Percentiles rank a stretch among this genome's conserved stretches.
Evolutionary conservation across 2,888 invertebrate species (phyloP).

Genomic region (Tetragonula carbonaria): DNA sequence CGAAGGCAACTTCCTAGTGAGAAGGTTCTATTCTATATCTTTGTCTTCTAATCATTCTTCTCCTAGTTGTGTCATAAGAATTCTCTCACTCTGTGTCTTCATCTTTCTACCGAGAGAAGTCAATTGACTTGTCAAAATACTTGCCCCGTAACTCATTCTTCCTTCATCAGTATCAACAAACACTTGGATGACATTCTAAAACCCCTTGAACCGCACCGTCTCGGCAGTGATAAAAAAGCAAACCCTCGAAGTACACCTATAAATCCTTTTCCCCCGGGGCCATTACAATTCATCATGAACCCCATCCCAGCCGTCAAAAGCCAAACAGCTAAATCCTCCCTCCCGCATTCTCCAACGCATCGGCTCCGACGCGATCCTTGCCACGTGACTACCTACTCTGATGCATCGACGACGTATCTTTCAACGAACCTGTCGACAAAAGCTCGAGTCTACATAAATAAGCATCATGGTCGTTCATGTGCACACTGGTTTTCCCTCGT

Average conservation of each 20-base stretch:
- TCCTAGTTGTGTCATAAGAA: no score
- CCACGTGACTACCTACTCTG: slow-evolving; percentile 36
- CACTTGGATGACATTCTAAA: neutral
- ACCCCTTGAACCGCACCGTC: neutral
- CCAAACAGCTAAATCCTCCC: slow-evolving; percentile 36
- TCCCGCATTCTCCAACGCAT: slow-evolving; percentile 4
- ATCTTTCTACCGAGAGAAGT: neutral
- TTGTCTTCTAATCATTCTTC: no score
- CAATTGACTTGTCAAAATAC: neutral
- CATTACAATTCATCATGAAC: slow-evolving; percentile 13
- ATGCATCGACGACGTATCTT: neutral
- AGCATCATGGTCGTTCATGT: slow-evolving; percentile 3
- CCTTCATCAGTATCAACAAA: neutral
- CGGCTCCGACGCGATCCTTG: slow-evolving; percentile 14
- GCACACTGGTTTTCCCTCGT: neutral
- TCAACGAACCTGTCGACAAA: neutral
- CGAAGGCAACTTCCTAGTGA: no score
- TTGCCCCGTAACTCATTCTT: neutral
- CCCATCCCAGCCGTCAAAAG: slow-evolving; percentile 1
- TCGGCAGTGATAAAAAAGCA: neutral
- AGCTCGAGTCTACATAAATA: neutral
- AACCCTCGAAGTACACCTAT: neutral
- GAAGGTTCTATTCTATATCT: no score
- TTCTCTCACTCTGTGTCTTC: neutral
- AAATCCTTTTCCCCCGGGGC: neutral